Base-by-base conservation (phyloP, 2,888 invertebrate genomes). In the Urechis unicinctus region DNA sequence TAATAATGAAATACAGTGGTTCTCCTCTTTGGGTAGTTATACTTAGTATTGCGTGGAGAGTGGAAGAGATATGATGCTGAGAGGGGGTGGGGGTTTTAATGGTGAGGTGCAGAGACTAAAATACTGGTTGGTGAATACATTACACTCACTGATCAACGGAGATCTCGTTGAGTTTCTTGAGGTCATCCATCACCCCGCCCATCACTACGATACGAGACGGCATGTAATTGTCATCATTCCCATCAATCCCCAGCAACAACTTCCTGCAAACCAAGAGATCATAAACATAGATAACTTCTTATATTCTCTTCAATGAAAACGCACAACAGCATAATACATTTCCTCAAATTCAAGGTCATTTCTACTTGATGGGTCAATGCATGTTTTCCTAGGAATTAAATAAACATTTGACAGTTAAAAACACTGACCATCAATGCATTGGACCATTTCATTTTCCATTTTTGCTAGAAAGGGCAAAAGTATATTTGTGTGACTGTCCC, bases 201-300 rank as follows among this genome's bases (percentile, higher is more conserved):
- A 68, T 65, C 9, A 75, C 70, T 3, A 68, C 61, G 48, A 77
- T 65, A 24, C 66, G 66, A 25, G 66, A 63, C 1, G 76, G 76
- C 28, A 77, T 61, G 58, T 75, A 77, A 54, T 75, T 77, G 59
- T 74, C 75, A 66, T 77, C 76, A 49, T 66, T 62, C 24, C 67
- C 65, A 58, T 72, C 72, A 36, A 77, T 58, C 2, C 64, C 60
- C 21, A 75, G 49, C 30, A 66, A 66, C 46, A 76, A 61, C 48
- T 68, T 70, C 61, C 75, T 75, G 44, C 17, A 53, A 42, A 30
- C 13, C n/a, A 45, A n/a, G 22, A 29, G 17, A 17, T 1, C 43
- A 44, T n/a, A 45, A n/a, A 28, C n/a, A 17, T 21, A 13, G 22
- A 9, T 4, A 45, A 45, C 6, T 17, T 17, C 17, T 45, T 45